Base-by-base conservation (phyloP, 2,888 invertebrate species). In the Plebejus anna region DNA sequence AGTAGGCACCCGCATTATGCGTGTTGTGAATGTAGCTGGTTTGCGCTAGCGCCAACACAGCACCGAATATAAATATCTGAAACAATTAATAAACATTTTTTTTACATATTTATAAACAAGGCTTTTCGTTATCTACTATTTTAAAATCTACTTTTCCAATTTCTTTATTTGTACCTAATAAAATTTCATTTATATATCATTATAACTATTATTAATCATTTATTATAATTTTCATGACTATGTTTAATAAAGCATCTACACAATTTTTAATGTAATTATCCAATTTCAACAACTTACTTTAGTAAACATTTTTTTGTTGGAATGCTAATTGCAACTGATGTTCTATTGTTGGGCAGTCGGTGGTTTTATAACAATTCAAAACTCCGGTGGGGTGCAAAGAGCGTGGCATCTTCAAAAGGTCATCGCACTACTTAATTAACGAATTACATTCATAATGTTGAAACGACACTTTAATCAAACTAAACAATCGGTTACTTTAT, bases 321-420 rank as follows among this genome's bases (percentile, higher is more conserved):
- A 86, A 85, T 88, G 84, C 85, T 86, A 83, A 86, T 89, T 87
- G 89, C 90, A 88, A 91, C 91, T 94, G 90, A 89, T 89, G 90
- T 90, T 88, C 87, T 86, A 87, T 85, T 87, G 90, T 88, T 89
- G 86, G 87, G 81, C 83, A 84, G 82, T 86, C 81, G 87, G 90
- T 88, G 89, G 89, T 93, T 94, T 93, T 94, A 93, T 94, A 94
- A 91, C 90, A 91, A 88, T 87, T 86, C 83, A 81, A 82, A 84
- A 81, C 79, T 84, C 84, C 90, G 91, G 93, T 91, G 92, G 91
- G 91, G 92, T 89, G 88, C 82, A 84, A 88, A 86, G 80, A 80
- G 77, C 79, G 79, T 78, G 77, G 81, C 81, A 86, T 88, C 89
- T 89, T 80, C 72, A 82, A 91, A 90, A 91, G 93, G 92, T 88